Conservation (phyloP, 2,797 vertebrate genomes). For the Aselliscus stoliczkanus region DNA sequence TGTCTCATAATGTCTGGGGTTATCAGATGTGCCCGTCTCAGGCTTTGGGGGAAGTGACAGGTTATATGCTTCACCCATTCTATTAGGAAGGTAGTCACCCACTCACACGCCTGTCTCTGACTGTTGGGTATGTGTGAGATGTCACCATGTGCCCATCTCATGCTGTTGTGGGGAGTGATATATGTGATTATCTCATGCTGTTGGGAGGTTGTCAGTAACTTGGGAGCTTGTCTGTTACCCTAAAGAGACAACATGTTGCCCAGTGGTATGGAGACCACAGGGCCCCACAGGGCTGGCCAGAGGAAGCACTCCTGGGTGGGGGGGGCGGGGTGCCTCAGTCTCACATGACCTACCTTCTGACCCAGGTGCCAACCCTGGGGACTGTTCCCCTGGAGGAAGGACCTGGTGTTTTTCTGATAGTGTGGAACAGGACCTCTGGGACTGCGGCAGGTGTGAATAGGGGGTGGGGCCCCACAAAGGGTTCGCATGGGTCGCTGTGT, state of each 20-base stretch:
- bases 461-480: neutral
- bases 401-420: neutral
- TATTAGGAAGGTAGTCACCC: neutral
- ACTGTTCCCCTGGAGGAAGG: neutral
- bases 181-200: slow-evolving; percentile 44
- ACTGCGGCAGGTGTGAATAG: neutral
- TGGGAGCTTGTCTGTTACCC: slow-evolving; percentile 40
- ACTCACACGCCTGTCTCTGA: neutral
- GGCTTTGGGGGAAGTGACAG: neutral
- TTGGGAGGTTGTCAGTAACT: slow-evolving; percentile 42
- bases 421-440: neutral
- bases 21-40: neutral
- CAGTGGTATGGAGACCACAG: neutral
- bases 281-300: neutral
- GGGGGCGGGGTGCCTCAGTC: neutral
- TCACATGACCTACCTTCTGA: neutral
- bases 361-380: neutral
- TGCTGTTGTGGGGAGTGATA: slow-evolving; percentile 42
- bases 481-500: neutral
- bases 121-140: slow-evolving; percentile 13
- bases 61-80: neutral
- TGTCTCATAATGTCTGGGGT: neutral
- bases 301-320: neutral
- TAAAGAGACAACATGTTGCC: slow-evolving; percentile 4
- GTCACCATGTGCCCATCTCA: slow-evolving; percentile 34